phyloP scores from a whole-genome alignment of 2,113 vertebrate genomes.

The Paradoxurus hermaphroditus region DNA sequence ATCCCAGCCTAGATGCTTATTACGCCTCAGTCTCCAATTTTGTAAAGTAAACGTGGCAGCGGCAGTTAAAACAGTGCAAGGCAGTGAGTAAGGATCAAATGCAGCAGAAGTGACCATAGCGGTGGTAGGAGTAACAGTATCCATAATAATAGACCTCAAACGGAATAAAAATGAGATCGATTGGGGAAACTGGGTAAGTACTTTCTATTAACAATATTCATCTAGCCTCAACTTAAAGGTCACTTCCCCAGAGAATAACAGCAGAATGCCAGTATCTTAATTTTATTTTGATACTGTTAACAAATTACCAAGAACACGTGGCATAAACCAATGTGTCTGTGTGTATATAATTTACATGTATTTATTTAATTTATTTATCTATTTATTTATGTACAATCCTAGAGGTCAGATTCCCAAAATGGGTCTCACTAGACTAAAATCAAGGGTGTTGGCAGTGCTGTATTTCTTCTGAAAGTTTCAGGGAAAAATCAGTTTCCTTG shows the following conservation, averaged over 20 bases:
- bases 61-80: not conserved
- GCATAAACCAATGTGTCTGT: not conserved
- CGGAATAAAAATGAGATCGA: not conserved
- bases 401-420: not conserved
- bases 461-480: not conserved
- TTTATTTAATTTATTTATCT: not conserved
- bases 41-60: not conserved
- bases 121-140: not conserved
- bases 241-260: not conserved
- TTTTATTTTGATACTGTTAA: not conserved
- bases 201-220: not conserved
- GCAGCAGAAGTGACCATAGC: too few relatives aligned
- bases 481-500: not conserved
- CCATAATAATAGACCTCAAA: not conserved
- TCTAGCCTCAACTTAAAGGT: not conserved
- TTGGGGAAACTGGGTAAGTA: not conserved
- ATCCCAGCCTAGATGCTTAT: not conserved
- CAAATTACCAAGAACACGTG: not conserved
- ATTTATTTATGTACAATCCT: not conserved
- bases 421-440: not conserved
- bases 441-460: not conserved
- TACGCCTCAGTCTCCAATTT: not conserved
- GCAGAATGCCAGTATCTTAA: not conserved
- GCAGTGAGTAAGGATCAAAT: not conserved
- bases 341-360: not conserved